Evolutionary conservation across 2,113 vertebrate species (phyloP).

Genomic region (Himantopus leucocephalus): DNA sequence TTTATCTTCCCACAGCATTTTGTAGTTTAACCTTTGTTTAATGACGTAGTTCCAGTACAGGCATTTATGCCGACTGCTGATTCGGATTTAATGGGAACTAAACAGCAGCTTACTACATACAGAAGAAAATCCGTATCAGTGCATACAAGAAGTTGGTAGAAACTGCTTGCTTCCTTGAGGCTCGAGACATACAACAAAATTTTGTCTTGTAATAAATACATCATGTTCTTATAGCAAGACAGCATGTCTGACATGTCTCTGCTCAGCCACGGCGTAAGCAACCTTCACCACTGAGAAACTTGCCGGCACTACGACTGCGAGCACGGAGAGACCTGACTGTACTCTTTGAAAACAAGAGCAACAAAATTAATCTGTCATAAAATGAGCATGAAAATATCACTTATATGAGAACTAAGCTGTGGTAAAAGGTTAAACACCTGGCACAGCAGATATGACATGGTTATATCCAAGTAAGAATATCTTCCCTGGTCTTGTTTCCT

Average conservation of each 20-base stretch:
- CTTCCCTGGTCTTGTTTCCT: neutral
- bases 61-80: neutral
- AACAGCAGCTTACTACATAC: neutral
- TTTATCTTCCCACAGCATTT: neutral
- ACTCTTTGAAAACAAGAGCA: neutral
- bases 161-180: neutral
- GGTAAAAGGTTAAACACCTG: neutral
- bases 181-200: neutral
- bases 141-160: neutral
- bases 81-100: neutral
- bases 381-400: neutral
- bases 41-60: neutral
- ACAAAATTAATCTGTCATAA: neutral
- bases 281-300: neutral
- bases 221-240: neutral
- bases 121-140: neutral
- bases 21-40: neutral
- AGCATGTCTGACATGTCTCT: neutral
- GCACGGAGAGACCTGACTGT: neutral
- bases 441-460: neutral
- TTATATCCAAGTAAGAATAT: neutral
- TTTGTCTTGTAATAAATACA: neutral
- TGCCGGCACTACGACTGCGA: neutral
- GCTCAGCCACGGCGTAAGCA: neutral
- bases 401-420: neutral